Base-by-base conservation (phyloP, 1,140 invertebrate genomes). In the Glossosoma conforme region DNA sequence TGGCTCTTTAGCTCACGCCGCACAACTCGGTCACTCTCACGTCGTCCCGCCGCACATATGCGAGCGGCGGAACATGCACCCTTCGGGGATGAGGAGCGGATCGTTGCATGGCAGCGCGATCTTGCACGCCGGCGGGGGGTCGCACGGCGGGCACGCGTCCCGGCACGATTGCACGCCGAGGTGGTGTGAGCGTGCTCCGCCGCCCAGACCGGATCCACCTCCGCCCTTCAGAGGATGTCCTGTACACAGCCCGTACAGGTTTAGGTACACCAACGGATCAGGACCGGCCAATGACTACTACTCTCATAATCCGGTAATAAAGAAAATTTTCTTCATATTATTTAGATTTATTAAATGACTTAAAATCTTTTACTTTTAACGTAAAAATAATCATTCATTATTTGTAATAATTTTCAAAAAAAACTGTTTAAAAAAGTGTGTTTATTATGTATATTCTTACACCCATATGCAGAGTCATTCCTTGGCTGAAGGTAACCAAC, bases 231-330 rank as follows among this genome's bases (percentile, higher is more conserved):
- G 74, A 54, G 75, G 72, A 53, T 83, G 81, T 59, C 81, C 81
- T 20, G 79, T 83, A 42, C 80, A 83, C 63, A 82, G 79, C 54
- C 80, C 80, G 0, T 82, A 79, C 61, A 66, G 80, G 3, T 81
- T 77, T 62, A 72, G 78, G 56, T 77, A 75, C 60, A 69, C 71
- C 37, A 81, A 81, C 62, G 79, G 78, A 24, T 72, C 68, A 14
- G 52, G 38, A 18, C 18, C 37, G 11, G 45, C 51, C 10, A 64
- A 67, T 8, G 75, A 77, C 33, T 77, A 72, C 56, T 69, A 74
- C 57, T 62, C 67, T 32, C 76, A 77, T 56, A 75, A 77, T 54
- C 65, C 66, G 77, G 77, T 78, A 72, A 62, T n/a, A n/a, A n/a
- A n/a, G n/a, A n/a, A n/a, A n/a, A n/a, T n/a, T n/a, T n/a, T n/a